Conservation (phyloP, 2,888 invertebrate genomes). For the Scaptomyza tumidula region DNA sequence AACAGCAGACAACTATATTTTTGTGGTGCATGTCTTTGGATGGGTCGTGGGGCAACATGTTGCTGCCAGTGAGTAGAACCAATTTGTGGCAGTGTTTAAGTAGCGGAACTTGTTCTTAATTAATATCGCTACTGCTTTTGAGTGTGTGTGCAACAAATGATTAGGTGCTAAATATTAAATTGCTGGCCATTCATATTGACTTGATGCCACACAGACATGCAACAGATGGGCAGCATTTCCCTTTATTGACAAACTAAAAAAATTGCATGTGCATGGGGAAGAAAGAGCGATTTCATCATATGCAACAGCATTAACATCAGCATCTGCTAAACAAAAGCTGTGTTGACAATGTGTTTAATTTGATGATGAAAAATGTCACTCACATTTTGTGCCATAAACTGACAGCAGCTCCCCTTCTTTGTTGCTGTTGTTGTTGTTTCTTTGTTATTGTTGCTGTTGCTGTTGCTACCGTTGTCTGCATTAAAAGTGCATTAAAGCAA, state of each 20-base stretch:
- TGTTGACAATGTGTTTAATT: constrained; percentile 65
- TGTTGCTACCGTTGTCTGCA: constrained; percentile 43
- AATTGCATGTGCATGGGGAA: constrained; percentile 30
- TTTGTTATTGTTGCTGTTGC: constrained; percentile 19
- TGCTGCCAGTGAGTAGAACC: constrained; percentile 29
- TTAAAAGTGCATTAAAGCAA: constrained; percentile 66
- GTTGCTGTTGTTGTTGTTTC: constrained; percentile 28
- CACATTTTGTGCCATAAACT: constrained; percentile 53
- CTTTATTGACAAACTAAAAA: constrained; percentile 49
- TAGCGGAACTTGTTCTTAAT: constrained; percentile 61
- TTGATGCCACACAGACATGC: constrained; percentile 47
- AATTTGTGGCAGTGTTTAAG: constrained; percentile 53
- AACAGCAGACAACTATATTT: background rate
- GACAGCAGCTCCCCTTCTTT: constrained; percentile 22
- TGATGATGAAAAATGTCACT: constrained; percentile 66
- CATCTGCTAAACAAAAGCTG: constrained; percentile 39
- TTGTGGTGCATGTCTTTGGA: constrained; percentile 20
- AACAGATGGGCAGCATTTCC: constrained; percentile 13
- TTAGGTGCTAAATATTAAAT: constrained; percentile 68
- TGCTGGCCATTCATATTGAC: constrained; percentile 42
- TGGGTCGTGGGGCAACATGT: constrained; percentile 34
- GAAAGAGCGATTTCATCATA: background rate
- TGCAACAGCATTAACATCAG: background rate
- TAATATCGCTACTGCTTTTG: constrained; percentile 32
- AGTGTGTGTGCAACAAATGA: constrained; percentile 38